phyloP scores from a whole-genome alignment of 2,888 invertebrate species.

The Galeruca laticollis region DNA sequence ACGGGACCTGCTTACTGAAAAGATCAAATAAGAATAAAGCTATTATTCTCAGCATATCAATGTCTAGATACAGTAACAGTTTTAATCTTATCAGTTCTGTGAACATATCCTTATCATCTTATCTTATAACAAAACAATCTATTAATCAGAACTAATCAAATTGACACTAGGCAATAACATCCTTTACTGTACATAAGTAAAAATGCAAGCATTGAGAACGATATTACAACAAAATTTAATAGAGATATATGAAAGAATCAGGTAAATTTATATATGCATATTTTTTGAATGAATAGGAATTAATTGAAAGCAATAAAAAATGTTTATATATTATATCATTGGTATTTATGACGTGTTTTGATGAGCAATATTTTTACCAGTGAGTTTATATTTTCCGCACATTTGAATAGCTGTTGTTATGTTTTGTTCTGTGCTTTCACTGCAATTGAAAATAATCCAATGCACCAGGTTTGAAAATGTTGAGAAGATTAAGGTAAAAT shows the following conservation, averaged over 20 bases:
- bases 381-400: too few relatives aligned
- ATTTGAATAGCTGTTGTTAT: too few relatives aligned
- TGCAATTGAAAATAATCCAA: background rate
- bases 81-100: slow-evolving; percentile 3
- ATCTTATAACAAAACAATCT: background rate
- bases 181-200: background rate
- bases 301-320: too few relatives aligned
- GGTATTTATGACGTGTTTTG: too few relatives aligned
- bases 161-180: background rate
- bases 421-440: too few relatives aligned
- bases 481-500: too few relatives aligned
- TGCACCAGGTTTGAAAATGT: too few relatives aligned
- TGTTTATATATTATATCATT: too few relatives aligned
- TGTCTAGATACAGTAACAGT: background rate
- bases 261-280: background rate
- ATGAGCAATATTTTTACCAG: background rate
- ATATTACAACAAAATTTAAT: background rate
- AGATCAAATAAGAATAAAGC: background rate
- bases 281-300: background rate
- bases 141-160: background rate
- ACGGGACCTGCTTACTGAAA: background rate
- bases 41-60: background rate
- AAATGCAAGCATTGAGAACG: background rate
- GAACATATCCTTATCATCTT: slow-evolving; percentile 1
- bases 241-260: background rate